Conservation (phyloP, 2,888 invertebrate species). For the Orchesellides sinensis region DNA sequence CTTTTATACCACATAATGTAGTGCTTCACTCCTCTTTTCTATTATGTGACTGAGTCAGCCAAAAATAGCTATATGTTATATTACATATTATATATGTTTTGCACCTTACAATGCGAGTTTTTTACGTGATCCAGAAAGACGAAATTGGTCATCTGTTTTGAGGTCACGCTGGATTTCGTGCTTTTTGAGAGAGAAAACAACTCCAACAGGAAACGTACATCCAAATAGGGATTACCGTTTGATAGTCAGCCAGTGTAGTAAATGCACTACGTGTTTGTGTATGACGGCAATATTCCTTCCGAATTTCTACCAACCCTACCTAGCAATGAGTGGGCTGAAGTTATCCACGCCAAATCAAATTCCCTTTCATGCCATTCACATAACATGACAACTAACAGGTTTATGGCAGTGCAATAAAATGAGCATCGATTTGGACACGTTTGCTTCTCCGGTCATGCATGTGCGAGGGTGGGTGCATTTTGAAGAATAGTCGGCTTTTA, state of each 20-base stretch:
- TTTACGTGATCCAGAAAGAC: neutral
- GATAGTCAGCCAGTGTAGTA: no score
- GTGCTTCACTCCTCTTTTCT: no score
- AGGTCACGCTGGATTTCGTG: neutral
- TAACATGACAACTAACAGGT: slow-evolving; percentile 2
- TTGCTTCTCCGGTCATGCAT: neutral
- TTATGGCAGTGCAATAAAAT: slow-evolving; percentile 24
- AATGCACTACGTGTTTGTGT: neutral
- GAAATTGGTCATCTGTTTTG: neutral
- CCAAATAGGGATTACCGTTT: no score
- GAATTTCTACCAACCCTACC: no score
- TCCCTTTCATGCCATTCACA: slow-evolving; percentile 1
- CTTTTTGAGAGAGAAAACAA: neutral
- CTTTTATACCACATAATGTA: no score
- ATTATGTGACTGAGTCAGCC: no score
- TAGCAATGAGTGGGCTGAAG: neutral
- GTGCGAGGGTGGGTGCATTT: neutral
- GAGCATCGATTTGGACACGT: slow-evolving; percentile 1
- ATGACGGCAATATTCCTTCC: no score
- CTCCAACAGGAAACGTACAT: no score
- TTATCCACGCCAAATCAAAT: slow-evolving; percentile 13
- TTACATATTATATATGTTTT: no score
- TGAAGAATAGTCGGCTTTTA: no score
- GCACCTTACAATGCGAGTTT: neutral
- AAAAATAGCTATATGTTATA: no score